Percentiles rank a stretch among this genome's conserved stretches.
phyloP scores from a whole-genome alignment of 2,113 vertebrate species.

The Porphyrio hochstetteri region DNA sequence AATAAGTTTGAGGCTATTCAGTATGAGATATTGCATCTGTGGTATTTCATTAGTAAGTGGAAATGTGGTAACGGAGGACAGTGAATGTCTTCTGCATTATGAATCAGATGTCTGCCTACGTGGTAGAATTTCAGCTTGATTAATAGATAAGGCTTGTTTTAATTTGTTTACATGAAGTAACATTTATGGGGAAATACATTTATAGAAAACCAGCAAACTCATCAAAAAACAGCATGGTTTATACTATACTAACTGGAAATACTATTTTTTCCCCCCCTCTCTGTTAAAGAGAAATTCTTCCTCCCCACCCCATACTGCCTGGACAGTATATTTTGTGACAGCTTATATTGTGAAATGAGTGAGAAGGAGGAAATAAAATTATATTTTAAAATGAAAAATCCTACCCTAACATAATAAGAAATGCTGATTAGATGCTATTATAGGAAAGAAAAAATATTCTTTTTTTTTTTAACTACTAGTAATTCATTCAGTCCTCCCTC shows the following conservation, averaged over 20 bases:
- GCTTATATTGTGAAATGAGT: neutral
- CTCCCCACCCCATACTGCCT: neutral
- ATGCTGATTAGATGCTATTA: neutral
- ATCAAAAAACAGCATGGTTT: neutral
- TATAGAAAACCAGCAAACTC: neutral
- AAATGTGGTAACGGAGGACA: neutral
- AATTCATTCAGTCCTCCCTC: neutral
- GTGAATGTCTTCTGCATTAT: neutral
- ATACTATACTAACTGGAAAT: neutral
- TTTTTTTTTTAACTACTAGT: neutral
- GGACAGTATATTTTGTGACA: neutral
- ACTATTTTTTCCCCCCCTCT: rapidly evolving
- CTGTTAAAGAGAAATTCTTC: neutral
- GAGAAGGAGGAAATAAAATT: neutral
- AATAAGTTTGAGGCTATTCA: conserved; percentile 24
- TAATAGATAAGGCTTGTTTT: neutral
- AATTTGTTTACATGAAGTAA: neutral
- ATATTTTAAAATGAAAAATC: neutral
- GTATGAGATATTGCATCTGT: neutral
- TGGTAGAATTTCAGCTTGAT: neutral
- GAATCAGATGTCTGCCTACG: neutral
- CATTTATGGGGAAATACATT: neutral
- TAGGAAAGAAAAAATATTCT: neutral
- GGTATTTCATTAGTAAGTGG: conserved; percentile 23
- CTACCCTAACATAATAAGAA: neutral